phyloP scores from a whole-genome alignment of 2,113 vertebrate genomes.

The Mixornis gularis region DNA sequence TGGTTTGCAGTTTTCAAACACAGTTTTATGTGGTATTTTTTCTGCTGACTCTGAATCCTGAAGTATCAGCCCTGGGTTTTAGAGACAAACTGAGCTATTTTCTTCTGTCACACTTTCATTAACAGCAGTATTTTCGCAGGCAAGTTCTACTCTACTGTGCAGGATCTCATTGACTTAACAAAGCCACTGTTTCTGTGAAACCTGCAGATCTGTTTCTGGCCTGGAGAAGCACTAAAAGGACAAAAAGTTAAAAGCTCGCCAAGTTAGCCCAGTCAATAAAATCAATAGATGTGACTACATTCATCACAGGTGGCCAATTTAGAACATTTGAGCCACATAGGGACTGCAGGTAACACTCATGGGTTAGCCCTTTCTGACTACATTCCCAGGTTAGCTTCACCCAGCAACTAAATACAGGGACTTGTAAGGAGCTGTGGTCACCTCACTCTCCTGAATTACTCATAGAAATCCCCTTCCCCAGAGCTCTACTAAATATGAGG shows the following conservation, averaged over 20 bases:
- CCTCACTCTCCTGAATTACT: background rate
- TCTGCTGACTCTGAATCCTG: background rate
- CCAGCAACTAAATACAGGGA: background rate
- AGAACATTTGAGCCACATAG: rapidly evolving
- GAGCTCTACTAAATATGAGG: background rate
- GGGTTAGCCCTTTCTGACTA: background rate
- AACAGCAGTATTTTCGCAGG: background rate
- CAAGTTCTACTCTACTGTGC: background rate
- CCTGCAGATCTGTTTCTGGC: background rate
- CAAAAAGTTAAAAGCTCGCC: background rate
- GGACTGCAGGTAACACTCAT: background rate
- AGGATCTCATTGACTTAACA: background rate
- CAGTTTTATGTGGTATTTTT: background rate
- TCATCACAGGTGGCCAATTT: background rate
- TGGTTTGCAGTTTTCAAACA: background rate
- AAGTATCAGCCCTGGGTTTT: background rate
- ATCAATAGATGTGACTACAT: background rate
- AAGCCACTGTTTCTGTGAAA: background rate
- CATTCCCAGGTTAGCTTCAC: background rate
- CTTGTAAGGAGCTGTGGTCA: background rate
- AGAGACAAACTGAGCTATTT: background rate
- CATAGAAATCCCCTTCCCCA: background rate
- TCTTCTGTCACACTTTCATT: background rate
- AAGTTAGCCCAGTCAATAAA: background rate
- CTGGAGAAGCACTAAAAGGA: background rate